Evolutionary conservation across 1,140 invertebrate species (phyloP).

Genomic region (Pseudomyrmex concolor): DNA sequence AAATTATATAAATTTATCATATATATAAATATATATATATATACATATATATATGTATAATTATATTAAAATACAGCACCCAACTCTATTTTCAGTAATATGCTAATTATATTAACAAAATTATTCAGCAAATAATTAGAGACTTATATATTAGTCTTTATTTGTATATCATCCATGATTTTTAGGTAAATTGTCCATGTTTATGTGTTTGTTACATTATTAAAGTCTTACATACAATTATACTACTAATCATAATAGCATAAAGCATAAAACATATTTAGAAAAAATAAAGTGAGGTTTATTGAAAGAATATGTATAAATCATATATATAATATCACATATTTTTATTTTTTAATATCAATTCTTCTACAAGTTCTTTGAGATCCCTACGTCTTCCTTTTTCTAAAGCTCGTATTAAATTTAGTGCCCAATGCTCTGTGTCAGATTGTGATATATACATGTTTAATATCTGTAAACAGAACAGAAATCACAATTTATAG

Average conservation of each 20-base stretch:
- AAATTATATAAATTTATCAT: neutral
- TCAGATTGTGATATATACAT: conserved; percentile 71
- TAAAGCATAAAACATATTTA: conserved; percentile 36
- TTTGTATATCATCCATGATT: conserved; percentile 2
- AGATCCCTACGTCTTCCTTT: conserved; percentile 78
- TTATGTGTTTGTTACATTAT: conserved; percentile 39
- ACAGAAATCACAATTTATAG: conserved; percentile 52
- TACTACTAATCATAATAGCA: neutral
- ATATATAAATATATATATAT: neutral
- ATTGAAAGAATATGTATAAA: conserved; percentile 4
- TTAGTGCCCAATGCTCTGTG: conserved; percentile 73
- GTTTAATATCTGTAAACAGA: conserved; percentile 74
- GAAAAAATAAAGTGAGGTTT: neutral
- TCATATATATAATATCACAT: conserved; percentile 15
- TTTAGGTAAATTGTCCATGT: conserved; percentile 49
- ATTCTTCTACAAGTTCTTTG: conserved; percentile 74
- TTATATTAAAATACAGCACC: conserved; percentile 46
- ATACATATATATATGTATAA: neutral
- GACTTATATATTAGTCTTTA: neutral
- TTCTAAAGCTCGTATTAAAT: conserved; percentile 76
- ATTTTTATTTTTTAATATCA: conserved; percentile 56
- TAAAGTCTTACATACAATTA: conserved; percentile 23
- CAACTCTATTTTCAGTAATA: conserved; percentile 18
- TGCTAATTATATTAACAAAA: conserved; percentile 50
- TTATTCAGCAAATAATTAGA: conserved; percentile 29